Evolutionary conservation across 92 coral and sea anemone species (phyloP).

Genomic region (Galaxea fascicularis): DNA sequence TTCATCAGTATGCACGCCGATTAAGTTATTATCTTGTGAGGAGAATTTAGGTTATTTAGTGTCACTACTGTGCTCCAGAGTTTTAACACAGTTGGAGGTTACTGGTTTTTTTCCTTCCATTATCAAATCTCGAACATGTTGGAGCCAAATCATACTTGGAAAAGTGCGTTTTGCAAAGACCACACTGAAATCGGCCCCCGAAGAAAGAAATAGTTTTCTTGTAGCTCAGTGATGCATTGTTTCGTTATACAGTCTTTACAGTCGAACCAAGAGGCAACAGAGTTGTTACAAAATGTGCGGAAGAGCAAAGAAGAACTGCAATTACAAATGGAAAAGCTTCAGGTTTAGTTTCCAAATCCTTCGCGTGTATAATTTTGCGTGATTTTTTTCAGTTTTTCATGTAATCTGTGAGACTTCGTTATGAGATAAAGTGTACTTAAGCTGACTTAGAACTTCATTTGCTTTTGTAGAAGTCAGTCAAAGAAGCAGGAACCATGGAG

Average conservation of each 20-base stretch:
- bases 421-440: not conserved
- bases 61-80: too few species aligned
- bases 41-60: too few species aligned
- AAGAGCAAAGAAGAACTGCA: constrained; percentile 70
- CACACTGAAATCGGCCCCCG: not conserved
- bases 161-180: too few species aligned
- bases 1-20: too few species aligned
- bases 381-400: not conserved
- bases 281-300: constrained; percentile 74
- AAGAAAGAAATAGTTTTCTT: not conserved
- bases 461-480: constrained; percentile 24
- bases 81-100: too few species aligned
- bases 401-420: not conserved
- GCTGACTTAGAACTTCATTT: not conserved
- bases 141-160: not conserved
- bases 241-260: constrained; percentile 61
- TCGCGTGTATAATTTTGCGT: not conserved
- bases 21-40: too few species aligned
- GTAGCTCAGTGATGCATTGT: not conserved
- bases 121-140: too few species aligned
- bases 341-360: constrained; percentile 34
- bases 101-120: too few species aligned
- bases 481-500: not conserved
- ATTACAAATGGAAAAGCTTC: constrained; percentile 62
- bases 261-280: constrained; percentile 86